Percentiles rank a stretch among this genome's conserved stretches.
Conservation (phyloP, 2,113 vertebrate genomes). For the Melanostigma gelatinosum region DNA sequence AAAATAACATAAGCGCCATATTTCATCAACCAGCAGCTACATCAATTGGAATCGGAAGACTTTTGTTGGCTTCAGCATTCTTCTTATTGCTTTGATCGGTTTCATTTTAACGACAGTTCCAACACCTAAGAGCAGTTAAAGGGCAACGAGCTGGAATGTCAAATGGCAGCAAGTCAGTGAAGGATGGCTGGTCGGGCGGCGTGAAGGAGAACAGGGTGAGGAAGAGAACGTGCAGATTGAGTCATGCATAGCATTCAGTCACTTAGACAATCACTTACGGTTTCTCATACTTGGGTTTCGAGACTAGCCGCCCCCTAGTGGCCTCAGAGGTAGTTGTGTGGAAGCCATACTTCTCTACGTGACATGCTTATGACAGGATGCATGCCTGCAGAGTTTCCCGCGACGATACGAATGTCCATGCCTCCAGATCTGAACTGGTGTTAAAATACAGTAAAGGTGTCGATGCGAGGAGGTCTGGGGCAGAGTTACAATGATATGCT, state of each 20-base stretch:
- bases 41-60: conserved; percentile 76
- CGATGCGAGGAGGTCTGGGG: conserved; percentile 14
- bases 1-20: conserved; percentile 61
- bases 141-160: conserved; percentile 77
- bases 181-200: conserved; percentile 46
- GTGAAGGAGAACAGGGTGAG: conserved; percentile 54
- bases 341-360: conserved; percentile 71
- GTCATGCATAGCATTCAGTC: conserved; percentile 82
- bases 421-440: conserved; percentile 53
- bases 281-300: conserved; percentile 64
- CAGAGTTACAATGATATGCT: conserved; percentile 37
- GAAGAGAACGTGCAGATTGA: conserved; percentile 79
- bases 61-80: conserved; percentile 60
- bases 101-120: conserved; percentile 67
- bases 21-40: conserved; percentile 54
- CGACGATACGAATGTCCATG: conserved; percentile 42
- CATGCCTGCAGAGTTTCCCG: conserved; percentile 60
- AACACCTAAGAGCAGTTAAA: conserved; percentile 65
- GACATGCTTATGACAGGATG: conserved; percentile 73
- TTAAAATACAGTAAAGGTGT: conserved; percentile 35
- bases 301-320: conserved; percentile 73
- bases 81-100: conserved; percentile 77
- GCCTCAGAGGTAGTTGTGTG: conserved; percentile 80
- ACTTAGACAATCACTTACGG: conserved; percentile 60
- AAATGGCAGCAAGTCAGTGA: conserved; percentile 76